Conservation (phyloP, 2,888 invertebrate genomes). For the Tuberolachnus salignus region DNA sequence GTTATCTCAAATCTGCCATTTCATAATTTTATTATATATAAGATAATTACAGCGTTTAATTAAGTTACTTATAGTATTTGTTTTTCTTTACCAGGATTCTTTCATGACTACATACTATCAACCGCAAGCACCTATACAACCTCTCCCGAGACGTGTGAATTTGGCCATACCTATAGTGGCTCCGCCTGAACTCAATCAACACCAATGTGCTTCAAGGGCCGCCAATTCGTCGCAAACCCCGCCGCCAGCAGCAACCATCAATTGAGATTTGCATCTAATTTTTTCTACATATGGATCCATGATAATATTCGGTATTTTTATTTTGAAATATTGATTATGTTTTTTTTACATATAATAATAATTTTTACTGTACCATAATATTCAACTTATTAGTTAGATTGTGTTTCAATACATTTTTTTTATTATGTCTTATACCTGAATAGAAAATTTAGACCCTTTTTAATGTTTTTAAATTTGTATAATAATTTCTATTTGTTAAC, state of each 20-base stretch:
- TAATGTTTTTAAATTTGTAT: no score
- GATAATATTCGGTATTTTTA: neutral
- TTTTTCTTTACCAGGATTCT: conserved; percentile 58
- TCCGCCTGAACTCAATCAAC: conserved; percentile 58
- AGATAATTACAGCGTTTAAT: neutral
- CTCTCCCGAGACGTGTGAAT: conserved; percentile 60
- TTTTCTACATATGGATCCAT: neutral
- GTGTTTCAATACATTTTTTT: no score
- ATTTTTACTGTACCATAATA: neutral
- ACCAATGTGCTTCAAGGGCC: neutral
- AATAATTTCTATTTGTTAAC: no score
- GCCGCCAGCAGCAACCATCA: neutral
- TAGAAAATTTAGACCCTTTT: no score
- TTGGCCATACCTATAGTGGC: conserved; percentile 61
- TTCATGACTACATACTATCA: conserved; percentile 60
- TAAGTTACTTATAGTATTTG: neutral
- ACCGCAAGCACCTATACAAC: conserved; percentile 60
- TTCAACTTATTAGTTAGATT: no score
- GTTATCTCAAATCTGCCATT: neutral
- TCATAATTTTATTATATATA: no score
- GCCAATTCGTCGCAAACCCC: neutral
- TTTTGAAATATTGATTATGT: neutral
- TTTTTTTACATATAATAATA: neutral
- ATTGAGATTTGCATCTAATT: neutral
- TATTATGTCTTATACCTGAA: no score